phyloP scores from a whole-genome alignment of 2,888 invertebrate species.

The Xanthorhoe spadicearia region DNA sequence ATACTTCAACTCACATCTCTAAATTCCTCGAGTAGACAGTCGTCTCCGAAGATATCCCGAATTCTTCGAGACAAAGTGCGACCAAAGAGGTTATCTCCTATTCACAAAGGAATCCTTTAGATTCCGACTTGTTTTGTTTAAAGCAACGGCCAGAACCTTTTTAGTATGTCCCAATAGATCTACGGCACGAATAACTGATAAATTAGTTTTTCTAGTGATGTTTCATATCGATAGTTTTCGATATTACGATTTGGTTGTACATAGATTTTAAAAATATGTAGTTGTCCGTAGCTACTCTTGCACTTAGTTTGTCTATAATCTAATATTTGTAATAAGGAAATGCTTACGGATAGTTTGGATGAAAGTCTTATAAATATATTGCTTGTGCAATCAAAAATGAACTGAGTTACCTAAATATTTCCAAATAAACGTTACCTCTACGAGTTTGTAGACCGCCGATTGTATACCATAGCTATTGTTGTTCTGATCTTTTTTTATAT shows the following conservation, averaged over 20 bases:
- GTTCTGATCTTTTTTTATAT: too few relatives aligned
- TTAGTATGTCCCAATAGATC: conserved; percentile 47
- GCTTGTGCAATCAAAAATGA: too few relatives aligned
- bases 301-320: too few relatives aligned
- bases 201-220: conserved; percentile 44
- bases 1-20: conserved; percentile 6
- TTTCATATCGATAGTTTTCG: conserved; percentile 12
- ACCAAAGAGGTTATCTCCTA: conserved; percentile 36
- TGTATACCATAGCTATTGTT: too few relatives aligned
- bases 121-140: conserved; percentile 47
- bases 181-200: conserved; percentile 46
- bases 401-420: too few relatives aligned
- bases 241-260: too few relatives aligned
- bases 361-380: too few relatives aligned
- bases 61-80: conserved; percentile 36
- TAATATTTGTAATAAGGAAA: too few relatives aligned
- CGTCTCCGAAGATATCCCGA: conserved; percentile 25
- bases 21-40: conserved; percentile 27
- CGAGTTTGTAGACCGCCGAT: too few relatives aligned
- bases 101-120: conserved; percentile 40
- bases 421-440: background rate
- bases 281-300: too few relatives aligned
- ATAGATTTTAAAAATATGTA: too few relatives aligned
- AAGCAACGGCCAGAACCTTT: conserved; percentile 45
- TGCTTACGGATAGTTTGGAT: too few relatives aligned